A percentile compares a stretch with the other conserved stretches of the same genome.
Evolutionary conservation across 2,888 invertebrate genomes (phyloP).

Genomic region (Phlogophora meticulosa): DNA sequence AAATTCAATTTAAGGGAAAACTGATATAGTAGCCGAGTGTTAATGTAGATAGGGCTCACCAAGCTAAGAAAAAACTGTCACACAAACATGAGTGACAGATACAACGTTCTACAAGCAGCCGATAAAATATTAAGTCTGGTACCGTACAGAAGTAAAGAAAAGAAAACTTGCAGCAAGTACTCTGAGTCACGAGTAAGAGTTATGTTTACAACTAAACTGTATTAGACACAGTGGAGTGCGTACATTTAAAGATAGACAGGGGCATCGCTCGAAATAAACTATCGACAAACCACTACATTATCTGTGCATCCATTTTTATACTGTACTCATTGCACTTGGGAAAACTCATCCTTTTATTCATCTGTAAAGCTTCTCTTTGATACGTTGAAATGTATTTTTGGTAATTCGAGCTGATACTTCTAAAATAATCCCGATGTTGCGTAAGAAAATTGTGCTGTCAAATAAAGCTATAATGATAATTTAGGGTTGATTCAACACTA

Average conservation of each 20-base stretch:
- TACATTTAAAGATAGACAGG: conserved; percentile 50
- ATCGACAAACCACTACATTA: conserved; percentile 64
- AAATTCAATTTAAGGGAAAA: conserved; percentile 3
- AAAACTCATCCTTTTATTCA: conserved; percentile 9
- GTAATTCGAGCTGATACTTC: not conserved
- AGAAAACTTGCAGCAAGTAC: conserved; percentile 16
- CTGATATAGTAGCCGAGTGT: conserved; percentile 5
- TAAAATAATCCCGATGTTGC: not conserved
- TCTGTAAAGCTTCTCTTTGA: not conserved
- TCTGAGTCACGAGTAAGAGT: conserved; percentile 45
- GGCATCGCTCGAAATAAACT: conserved; percentile 70
- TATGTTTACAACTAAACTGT: conserved; percentile 53
- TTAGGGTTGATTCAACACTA: too few relatives aligned
- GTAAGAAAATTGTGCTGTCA: not conserved
- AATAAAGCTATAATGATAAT: too few relatives aligned
- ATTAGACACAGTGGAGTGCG: conserved; percentile 51
- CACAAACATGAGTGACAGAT: not conserved
- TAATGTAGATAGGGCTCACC: not conserved
- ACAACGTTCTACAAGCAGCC: not conserved
- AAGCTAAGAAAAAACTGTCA: not conserved
- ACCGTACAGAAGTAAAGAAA: too few relatives aligned
- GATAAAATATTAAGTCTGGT: too few relatives aligned
- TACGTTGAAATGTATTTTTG: not conserved
- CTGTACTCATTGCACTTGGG: conserved; percentile 23
- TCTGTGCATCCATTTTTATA: conserved; percentile 49